Conservation (phyloP, 1,140 invertebrate genomes). For the Trichomalopsis sarcophagae region DNA sequence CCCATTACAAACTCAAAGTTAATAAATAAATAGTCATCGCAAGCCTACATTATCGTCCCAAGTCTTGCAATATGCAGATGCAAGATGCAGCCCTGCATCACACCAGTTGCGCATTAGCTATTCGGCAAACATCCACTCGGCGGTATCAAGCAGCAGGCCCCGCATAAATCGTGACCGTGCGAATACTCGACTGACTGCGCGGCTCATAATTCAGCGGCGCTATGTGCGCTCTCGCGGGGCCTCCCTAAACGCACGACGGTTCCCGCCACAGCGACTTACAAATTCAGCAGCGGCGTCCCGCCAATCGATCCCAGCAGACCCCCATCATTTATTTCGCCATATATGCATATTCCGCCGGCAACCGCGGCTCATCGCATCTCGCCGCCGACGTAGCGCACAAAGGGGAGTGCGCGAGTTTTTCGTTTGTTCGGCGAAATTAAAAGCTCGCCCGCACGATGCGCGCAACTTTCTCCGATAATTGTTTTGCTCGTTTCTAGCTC, state of each 20-base stretch:
- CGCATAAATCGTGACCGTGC: conserved; percentile 24
- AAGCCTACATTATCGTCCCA: background rate
- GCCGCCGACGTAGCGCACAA: conserved; percentile 10
- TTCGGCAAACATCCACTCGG: conserved; percentile 33
- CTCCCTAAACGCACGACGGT: conserved; percentile 5
- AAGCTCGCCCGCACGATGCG: conserved; percentile 39
- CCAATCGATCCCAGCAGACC: conserved; percentile 27
- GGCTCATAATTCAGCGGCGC: conserved; percentile 34
- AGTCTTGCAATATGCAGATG: background rate
- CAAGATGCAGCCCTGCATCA: conserved; percentile 14
- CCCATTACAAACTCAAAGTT: background rate
- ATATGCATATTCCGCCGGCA: background rate
- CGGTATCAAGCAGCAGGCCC: background rate
- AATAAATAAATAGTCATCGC: background rate
- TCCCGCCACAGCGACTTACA: conserved; percentile 38
- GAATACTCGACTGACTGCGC: conserved; percentile 16
- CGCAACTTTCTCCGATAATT: conserved; percentile 47
- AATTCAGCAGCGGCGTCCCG: conserved; percentile 37
- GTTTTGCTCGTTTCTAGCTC: conserved; percentile 17
- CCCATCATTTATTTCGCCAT: conserved; percentile 15
- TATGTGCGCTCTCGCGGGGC: background rate
- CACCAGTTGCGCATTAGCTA: conserved; percentile 43
- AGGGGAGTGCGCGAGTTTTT: conserved; percentile 7
- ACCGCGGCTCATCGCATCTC: background rate
- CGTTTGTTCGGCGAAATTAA: conserved; percentile 34